Conservation (phyloP, 2,113 vertebrate genomes). For the Globicephala melas region DNA sequence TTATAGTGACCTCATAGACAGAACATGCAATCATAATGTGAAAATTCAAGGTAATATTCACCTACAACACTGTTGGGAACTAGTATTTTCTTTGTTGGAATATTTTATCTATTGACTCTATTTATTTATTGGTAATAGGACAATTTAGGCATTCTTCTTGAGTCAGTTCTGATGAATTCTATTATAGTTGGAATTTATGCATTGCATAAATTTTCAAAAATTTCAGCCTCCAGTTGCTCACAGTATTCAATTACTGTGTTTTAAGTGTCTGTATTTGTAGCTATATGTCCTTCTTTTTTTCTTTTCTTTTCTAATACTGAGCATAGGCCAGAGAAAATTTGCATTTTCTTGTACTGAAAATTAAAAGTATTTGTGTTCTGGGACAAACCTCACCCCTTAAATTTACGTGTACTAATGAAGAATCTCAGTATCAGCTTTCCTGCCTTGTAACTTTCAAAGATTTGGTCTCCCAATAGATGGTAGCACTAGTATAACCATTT, state of each 20-base stretch:
- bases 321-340: neutral
- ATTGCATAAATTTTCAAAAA: neutral
- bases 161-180: neutral
- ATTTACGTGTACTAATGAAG: neutral
- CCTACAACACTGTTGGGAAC: neutral
- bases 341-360: neutral
- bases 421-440: neutral
- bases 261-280: neutral
- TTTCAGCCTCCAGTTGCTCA: neutral
- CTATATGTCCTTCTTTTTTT: neutral
- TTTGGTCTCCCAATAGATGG: neutral
- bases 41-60: neutral
- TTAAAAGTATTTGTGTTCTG: neutral
- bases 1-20: neutral
- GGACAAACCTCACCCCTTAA: neutral
- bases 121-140: neutral
- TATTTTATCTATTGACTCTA: neutral
- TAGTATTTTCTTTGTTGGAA: neutral
- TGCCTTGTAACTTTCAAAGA: neutral
- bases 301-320: neutral
- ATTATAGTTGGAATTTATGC: neutral
- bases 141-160: neutral
- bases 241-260: neutral
- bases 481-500: neutral
- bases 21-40: neutral